phyloP scores from a whole-genome alignment of 2,797 vertebrate species.

The Benthosema pterotum region DNA sequence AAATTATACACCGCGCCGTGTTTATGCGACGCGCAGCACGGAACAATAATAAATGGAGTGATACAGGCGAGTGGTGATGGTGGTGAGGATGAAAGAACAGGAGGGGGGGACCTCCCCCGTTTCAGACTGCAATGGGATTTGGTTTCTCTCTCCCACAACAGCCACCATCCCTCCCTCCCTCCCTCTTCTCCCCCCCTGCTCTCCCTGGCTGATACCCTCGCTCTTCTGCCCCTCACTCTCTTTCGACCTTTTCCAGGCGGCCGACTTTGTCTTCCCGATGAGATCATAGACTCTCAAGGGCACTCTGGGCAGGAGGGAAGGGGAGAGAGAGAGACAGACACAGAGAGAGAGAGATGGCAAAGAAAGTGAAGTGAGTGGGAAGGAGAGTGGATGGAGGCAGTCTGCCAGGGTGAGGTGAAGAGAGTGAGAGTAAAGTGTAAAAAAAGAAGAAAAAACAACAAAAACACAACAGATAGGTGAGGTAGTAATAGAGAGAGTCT shows the following conservation, averaged over 20 bases:
- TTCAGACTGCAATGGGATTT: constrained; percentile 41
- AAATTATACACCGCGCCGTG: constrained; percentile 18
- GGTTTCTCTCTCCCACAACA: constrained; percentile 12
- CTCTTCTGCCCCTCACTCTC: constrained; percentile 2
- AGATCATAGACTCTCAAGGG: constrained; percentile 54
- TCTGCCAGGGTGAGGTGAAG: constrained; percentile 15
- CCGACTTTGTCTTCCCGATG: constrained; percentile 43
- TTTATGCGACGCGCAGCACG: background rate
- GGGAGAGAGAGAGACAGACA: background rate
- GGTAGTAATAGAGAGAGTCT: constrained; percentile 16
- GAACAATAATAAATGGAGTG: constrained; percentile 18
- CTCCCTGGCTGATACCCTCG: background rate
- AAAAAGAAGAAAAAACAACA: too few species aligned
- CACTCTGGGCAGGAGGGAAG: constrained; percentile 9
- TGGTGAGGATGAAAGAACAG: background rate
- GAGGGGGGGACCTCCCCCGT: constrained; percentile 7
- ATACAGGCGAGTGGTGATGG: background rate
- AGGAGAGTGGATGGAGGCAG: constrained; percentile 3
- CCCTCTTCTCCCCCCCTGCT: background rate
- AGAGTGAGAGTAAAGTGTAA: background rate
- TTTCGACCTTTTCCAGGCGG: constrained; percentile 27
- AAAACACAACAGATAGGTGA: constrained; percentile 2
- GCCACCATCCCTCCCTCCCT: background rate
- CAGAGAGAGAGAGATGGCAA: background rate
- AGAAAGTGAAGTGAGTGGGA: background rate